A percentile compares a stretch with the other conserved stretches of the same genome.
Conservation (phyloP, 2,888 invertebrate genomes). For the Drosophila tanythrix region DNA sequence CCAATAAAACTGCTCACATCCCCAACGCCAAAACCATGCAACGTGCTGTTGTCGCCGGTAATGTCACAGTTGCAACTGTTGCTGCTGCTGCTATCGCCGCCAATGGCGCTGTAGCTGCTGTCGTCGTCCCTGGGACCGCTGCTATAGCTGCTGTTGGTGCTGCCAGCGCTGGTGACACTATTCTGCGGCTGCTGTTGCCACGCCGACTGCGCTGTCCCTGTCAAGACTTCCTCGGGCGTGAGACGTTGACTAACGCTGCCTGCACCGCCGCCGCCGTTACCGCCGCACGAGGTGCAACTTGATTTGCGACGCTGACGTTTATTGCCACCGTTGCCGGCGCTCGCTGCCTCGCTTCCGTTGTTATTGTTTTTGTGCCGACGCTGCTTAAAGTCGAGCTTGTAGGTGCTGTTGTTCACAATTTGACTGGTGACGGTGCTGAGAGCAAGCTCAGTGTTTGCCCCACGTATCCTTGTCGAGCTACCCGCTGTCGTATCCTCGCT, state of each 20-base stretch:
- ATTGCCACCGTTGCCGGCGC: conserved; percentile 37
- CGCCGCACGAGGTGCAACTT: conserved; percentile 67
- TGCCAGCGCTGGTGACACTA: conserved; percentile 72
- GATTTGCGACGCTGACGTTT: conserved; percentile 65
- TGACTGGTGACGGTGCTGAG: conserved; percentile 72
- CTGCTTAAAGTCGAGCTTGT: conserved; percentile 76
- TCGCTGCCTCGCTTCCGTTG: conserved; percentile 40
- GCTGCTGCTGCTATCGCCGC: conserved; percentile 79
- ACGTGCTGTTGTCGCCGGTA: conserved; percentile 82
- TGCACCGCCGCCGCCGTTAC: conserved; percentile 31
- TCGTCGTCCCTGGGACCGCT: conserved; percentile 68
- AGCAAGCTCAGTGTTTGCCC: conserved; percentile 67
- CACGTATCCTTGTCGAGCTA: conserved; percentile 48
- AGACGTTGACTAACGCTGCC: conserved; percentile 49
- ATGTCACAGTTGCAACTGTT: conserved; percentile 83
- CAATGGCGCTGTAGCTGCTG: conserved; percentile 67
- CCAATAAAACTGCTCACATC: conserved; percentile 79
- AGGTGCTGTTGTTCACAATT: conserved; percentile 70
- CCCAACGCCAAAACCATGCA: conserved; percentile 82
- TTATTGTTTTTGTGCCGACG: conserved; percentile 72
- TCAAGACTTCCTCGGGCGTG: conserved; percentile 67
- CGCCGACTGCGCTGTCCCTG: conserved; percentile 43
- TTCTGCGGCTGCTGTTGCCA: conserved; percentile 74
- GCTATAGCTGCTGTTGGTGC: conserved; percentile 70
- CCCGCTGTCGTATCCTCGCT: conserved; percentile 49